Evolutionary conservation across 2,797 vertebrate genomes (phyloP), one percentile per base, ranked within the genome.

Genomic region (Danio tinwini): DNA sequence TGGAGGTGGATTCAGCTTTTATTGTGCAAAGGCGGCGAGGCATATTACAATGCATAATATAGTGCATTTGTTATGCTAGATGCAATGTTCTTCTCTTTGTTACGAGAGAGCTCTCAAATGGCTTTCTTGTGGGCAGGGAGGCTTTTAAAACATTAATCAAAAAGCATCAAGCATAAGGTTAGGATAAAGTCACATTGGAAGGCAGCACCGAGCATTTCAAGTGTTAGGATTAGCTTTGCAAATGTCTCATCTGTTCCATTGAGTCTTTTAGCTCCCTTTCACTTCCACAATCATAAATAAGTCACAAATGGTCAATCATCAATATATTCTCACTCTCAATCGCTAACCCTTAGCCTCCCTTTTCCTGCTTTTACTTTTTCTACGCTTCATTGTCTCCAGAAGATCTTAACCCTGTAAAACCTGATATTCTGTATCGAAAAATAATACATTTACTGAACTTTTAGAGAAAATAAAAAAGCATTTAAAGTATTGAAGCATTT

Each of bases 111-210:
- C 81, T 67, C 62, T 68, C 40, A 52, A 70, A 42, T 76, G 72
- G 50, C 52, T 80, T 80, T 74, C 49, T 70, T 76, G 80, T 81
- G 80, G 80, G 73, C 55, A 61, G 80, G 47, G 47, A 63, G 49
- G 80, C 73, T 79, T 69, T 79, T 74, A 79, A 63, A 78, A 53
- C 75, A 56, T 77, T 73, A 63, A 78, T 68, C 76, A 82, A 29
- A 17, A 59, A 74, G 74, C 67, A 69, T 45, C 42, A 16, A 59
- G 45, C 21, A 56, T 69, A 69, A 69, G 71, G 71, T 82, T 62
- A 74, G 76, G 71, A 13, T 61, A 67, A 40, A 79, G 40, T 73
- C 56, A 44, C 53, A 49, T 9, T 68, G 39, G 44, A 78, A 78
- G 68, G 21, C 56, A 56, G 39, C n/a, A 59, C 21, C 40, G 52